phyloP scores from a whole-genome alignment of 2,888 invertebrate species.

The Mythimna lalbum region DNA sequence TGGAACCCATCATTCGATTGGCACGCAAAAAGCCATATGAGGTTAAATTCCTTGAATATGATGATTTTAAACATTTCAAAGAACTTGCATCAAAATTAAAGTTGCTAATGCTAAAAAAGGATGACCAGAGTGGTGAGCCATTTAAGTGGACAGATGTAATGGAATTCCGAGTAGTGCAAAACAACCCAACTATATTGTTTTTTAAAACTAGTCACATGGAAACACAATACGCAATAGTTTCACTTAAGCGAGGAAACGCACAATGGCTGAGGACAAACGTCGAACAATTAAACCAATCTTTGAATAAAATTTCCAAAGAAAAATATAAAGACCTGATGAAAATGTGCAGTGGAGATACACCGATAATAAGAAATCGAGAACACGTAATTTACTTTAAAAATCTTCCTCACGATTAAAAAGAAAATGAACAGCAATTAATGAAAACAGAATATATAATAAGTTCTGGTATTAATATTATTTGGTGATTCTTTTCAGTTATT shows the following conservation, averaged over 20 bases:
- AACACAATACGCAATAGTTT: conserved; percentile 1
- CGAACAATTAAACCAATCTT: conserved; percentile 1
- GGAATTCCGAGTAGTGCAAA: neutral
- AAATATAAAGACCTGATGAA: neutral
- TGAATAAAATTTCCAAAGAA: neutral
- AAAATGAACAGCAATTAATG: no score
- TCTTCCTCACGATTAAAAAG: neutral
- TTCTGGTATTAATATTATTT: no score
- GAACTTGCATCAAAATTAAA: conserved; percentile 1
- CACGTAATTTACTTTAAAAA: neutral
- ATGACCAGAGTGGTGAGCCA: neutral
- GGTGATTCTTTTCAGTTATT: no score
- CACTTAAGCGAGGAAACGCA: neutral
- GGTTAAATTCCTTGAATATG: neutral
- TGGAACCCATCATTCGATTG: conserved; percentile 4
- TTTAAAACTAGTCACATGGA: conserved; percentile 4
- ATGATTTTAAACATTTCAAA: conserved; percentile 4
- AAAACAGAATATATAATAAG: no score
- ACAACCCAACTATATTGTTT: neutral
- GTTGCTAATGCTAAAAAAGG: neutral
- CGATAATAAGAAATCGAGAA: neutral
- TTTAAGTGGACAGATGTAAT: neutral
- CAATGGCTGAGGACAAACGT: conserved; percentile 5
- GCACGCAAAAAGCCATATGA: conserved; percentile 4
- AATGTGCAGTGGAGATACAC: conserved; percentile 7